Base-by-base conservation (phyloP, 2,888 invertebrate species). In the Epsilonema sp. region DNA sequence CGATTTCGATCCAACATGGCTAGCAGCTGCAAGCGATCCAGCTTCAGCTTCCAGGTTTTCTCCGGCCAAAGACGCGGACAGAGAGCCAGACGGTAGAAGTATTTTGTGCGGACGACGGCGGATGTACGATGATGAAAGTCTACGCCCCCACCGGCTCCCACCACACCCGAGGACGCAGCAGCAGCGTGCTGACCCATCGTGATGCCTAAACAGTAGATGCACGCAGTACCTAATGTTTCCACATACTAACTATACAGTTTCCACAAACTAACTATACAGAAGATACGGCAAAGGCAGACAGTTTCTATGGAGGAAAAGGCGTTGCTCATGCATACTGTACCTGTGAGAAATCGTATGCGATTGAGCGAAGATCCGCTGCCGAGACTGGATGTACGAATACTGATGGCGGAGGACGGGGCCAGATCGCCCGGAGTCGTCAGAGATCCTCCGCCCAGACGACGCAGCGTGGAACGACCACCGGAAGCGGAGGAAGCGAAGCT, bases 1-100 rank as follows among this genome's bases (percentile, higher is more conserved):
- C 84, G 70, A 68, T 90, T 92, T 46, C 70, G 76, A 68, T 97
- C 97, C 55, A 97, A 78, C 19, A 94, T 71, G 1, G 92, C 86
- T 65, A 90, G 73, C 40, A 97, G 70, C 54, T 86, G 82, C 44
- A 97, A 71, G 41, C 97, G 76, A 67, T 97, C 92, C 74, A 92
- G 82, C 45, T 81, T 77, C 31, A 94, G 77, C n/a, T 36, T 37
- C 24, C 38, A 39, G 22, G 31, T 13, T 19, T n/a, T 23, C 20
- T 31, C 16, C 16, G 26, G 31, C 26, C 8, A n/a, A 19, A 50
- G 49, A 26, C 54, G 55, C 5, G 60, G 60, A 25, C 57, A 53
- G 44, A 56, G 49, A 38, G 55, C 56, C 49, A 61, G 50, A 37
- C 53, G 52, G 52, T 61, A 61, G 50, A 60, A 61, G 45, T 58